Percentiles rank a stretch among this genome's conserved stretches.
These are phyloP conservation scores for Rhinatrema bivittatum DNA, from an alignment of 2,797 vertebrate species.

Conservation along the genomic window DNA sequence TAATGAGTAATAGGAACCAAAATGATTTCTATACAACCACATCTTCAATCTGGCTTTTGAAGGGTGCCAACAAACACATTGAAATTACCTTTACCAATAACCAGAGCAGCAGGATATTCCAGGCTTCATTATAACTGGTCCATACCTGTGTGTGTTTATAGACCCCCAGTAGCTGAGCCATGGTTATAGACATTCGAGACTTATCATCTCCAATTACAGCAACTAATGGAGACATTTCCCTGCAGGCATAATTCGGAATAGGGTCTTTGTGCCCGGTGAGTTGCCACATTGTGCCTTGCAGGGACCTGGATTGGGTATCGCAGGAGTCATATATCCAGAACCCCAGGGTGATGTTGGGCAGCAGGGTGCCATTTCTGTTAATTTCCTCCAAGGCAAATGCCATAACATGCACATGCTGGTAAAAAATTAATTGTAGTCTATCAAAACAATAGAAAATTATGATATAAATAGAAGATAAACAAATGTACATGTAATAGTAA, in stretches of 20 bases:
- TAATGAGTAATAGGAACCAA: too few species aligned
- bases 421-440: background rate
- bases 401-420: background rate
- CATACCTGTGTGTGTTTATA: background rate
- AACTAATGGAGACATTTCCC: background rate
- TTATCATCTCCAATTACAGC: background rate
- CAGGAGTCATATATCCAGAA: background rate
- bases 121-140: too few species aligned
- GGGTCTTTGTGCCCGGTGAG: background rate
- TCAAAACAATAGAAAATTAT: too few species aligned
- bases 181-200: background rate
- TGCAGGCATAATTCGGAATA: background rate
- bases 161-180: background rate
- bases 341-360: background rate
- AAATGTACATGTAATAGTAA: too few species aligned
- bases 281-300: background rate
- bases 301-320: background rate
- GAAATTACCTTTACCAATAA: accelerated
- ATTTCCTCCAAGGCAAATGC: background rate
- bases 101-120: background rate
- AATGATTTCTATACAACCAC: too few species aligned
- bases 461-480: too few species aligned
- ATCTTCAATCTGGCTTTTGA: too few species aligned
- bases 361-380: background rate
- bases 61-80: accelerated